Base-by-base conservation (phyloP, 2,888 invertebrate genomes). In the Eristalinus aeneus region DNA sequence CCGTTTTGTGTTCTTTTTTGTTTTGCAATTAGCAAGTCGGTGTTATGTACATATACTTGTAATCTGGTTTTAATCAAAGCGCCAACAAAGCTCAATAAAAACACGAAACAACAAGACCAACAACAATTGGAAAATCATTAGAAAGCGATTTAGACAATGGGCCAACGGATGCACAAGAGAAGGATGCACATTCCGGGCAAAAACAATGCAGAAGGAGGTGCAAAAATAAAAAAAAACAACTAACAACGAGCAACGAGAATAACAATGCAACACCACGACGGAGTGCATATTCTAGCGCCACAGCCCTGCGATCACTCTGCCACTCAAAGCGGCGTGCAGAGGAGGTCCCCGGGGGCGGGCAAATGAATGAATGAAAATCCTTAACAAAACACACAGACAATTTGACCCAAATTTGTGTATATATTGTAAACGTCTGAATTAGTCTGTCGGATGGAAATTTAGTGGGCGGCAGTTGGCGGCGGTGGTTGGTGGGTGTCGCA, bases 91-190 rank as follows among this genome's bases (percentile, higher is more conserved):
- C 34, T 32, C 34, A 64, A 46, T 27, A 39, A 39, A 53, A 56
- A 23, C 16, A 71, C 31, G 46, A 76, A 34, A 16, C 60, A 73
- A 60, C 60, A 79, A 73, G 53, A 20, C 12, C 23, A 39, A 39
- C 65, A 78, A 82, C 82, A 86, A 82, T 82, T 82, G 82, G 71
- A 86, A 86, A 85, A 86, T 77, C 82, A 86, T 86, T 86, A 86
- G 86, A 86, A 86, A 86, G 73, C 86, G 86, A 86, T 82, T 86
- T 86, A 86, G 82, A 86, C 86, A 82, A 86, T 86, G 86, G 74
- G 61, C 74, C 71, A 82, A 80, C 46, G 65, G 74, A 77, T 78
- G 65, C 77, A 60, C 23, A 82, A 27, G 60, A 46, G 46, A 64
- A 11, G 34, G 9, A 34, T 6, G 10, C 61, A 36, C 34, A 75